A percentile compares a stretch with the other conserved stretches of the same genome.
phyloP scores from a whole-genome alignment of 2,888 invertebrate genomes.

The Oeneis ivallda region DNA sequence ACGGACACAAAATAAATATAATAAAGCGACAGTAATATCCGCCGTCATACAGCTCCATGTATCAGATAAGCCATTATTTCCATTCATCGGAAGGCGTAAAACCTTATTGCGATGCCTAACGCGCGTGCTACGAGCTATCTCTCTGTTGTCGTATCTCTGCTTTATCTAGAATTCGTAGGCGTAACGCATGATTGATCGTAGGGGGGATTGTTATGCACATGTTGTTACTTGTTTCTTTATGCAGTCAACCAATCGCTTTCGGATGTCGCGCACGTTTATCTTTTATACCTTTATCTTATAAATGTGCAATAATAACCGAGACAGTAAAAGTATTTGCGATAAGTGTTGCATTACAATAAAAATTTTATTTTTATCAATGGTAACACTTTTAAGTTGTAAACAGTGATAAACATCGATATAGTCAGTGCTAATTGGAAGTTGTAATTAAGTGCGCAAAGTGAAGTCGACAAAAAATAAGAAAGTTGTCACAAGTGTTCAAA shows the following conservation, averaged over 20 bases:
- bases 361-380: conserved; percentile 12
- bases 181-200: conserved; percentile 52
- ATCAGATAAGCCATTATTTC: conserved; percentile 32
- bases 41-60: conserved; percentile 21
- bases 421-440: conserved; percentile 44
- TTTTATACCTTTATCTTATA: conserved; percentile 25
- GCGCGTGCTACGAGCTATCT: conserved; percentile 38
- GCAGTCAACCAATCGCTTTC: conserved; percentile 53
- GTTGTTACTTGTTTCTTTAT: conserved; percentile 46
- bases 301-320: conserved; percentile 10
- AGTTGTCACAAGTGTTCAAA: conserved; percentile 42
- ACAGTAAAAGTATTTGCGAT: background rate
- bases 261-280: conserved; percentile 52
- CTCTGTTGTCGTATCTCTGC: conserved; percentile 49
- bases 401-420: conserved; percentile 54
- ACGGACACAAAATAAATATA: background rate
- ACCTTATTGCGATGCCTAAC: conserved; percentile 28
- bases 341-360: conserved; percentile 1
- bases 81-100: conserved; percentile 28
- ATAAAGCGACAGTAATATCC: conserved; percentile 20
- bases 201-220: conserved; percentile 52
- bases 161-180: conserved; percentile 56
- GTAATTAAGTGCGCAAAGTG: conserved; percentile 28
- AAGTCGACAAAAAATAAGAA: conserved; percentile 43
- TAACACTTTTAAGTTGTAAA: conserved; percentile 1